Conservation (phyloP, 64 coral and sea anemone genomes). For the Exaiptasia diaphana region DNA sequence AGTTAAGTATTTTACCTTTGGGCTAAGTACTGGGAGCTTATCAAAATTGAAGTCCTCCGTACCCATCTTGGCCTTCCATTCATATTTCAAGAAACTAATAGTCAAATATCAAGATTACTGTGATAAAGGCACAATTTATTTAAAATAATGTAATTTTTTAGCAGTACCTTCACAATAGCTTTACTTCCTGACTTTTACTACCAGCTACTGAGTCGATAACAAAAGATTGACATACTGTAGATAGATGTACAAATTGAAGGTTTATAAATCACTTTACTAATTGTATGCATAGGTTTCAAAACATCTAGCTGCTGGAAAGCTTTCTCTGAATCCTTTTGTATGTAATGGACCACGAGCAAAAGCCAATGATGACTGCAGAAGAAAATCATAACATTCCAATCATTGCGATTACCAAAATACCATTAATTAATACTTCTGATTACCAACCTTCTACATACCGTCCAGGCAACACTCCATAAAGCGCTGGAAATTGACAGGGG, state of each 20-base stretch:
- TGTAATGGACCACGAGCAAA: too few relatives aligned
- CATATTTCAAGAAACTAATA: background rate
- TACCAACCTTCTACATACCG: too few relatives aligned
- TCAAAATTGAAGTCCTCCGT: background rate
- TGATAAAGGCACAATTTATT: background rate
- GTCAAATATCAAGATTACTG: background rate
- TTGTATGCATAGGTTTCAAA: too few relatives aligned
- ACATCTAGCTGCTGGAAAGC: too few relatives aligned
- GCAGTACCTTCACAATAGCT: background rate
- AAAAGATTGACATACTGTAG: background rate
- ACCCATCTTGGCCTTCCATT: background rate
- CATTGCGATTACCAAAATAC: too few relatives aligned
- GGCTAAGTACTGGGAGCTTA: too few relatives aligned
- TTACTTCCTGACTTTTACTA: background rate
- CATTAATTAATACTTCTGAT: too few relatives aligned
- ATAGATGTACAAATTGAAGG: too few relatives aligned
- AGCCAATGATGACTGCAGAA: too few relatives aligned
- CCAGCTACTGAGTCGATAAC: background rate
- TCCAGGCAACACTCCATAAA: background rate
- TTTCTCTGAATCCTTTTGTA: too few relatives aligned
- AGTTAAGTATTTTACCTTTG: background rate
- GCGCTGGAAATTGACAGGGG: background rate
- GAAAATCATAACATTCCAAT: too few relatives aligned
- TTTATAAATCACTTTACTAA: too few relatives aligned
- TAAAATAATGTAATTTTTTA: background rate